Conservation (phyloP, 1,140 invertebrate genomes). For the Brachystomella parvula region DNA sequence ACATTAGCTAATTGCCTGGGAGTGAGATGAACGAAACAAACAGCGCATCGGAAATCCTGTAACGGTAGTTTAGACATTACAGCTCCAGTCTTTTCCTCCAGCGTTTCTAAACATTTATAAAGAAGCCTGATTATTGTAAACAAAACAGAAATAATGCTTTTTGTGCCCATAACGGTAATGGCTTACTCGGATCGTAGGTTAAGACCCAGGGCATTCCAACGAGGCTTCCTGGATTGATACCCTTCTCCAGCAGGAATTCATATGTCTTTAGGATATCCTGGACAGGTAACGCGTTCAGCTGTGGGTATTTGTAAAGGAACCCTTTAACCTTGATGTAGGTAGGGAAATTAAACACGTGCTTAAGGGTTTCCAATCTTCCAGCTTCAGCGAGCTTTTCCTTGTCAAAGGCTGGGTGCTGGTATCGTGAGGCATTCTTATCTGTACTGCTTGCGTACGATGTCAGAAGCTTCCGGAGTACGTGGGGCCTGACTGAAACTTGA, state of each 20-base stretch:
- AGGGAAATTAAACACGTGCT: too few species aligned
- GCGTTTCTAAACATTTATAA: not conserved
- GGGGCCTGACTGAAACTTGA: too few species aligned
- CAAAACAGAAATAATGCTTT: not conserved
- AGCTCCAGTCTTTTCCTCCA: not conserved
- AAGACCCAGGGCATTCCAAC: not conserved
- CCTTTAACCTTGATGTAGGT: too few species aligned
- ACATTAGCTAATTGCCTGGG: not conserved
- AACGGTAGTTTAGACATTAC: not conserved
- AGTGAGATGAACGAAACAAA: not conserved
- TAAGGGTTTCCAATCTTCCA: too few species aligned
- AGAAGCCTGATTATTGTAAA: not conserved
- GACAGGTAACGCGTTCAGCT: too few species aligned
- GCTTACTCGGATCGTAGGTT: not conserved
- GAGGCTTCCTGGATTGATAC: not conserved
- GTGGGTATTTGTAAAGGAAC: too few species aligned
- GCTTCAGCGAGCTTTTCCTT: too few species aligned
- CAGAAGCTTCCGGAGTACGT: too few species aligned
- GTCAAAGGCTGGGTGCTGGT: too few species aligned
- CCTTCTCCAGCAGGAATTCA: not conserved
- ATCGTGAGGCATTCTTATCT: too few species aligned
- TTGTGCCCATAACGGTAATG: not conserved
- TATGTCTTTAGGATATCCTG: not conserved
- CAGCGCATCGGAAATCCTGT: not conserved
- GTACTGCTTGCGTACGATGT: too few species aligned